Conservation (phyloP, 2,113 vertebrate species). For the Sinosuthora webbiana region DNA sequence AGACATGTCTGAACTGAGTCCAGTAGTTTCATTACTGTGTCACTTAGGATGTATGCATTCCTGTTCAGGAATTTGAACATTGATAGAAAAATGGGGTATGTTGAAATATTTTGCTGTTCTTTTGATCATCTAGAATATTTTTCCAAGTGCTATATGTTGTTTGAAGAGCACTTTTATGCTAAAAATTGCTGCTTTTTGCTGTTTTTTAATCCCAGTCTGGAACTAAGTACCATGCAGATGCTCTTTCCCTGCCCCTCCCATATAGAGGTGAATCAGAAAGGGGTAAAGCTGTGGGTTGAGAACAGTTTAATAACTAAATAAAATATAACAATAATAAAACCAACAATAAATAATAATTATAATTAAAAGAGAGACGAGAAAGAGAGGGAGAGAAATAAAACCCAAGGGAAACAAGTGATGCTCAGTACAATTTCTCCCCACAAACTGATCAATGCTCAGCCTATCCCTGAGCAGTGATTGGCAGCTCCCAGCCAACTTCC, state of each 20-base stretch:
- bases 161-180: background rate
- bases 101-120: background rate
- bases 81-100: background rate
- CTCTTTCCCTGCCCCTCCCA: background rate
- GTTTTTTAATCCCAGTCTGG: background rate
- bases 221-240: background rate
- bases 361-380: background rate
- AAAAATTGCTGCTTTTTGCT: background rate
- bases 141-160: background rate
- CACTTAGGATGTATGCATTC: background rate
- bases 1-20: background rate
- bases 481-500: background rate
- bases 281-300: background rate
- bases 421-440: background rate
- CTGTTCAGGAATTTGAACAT: background rate
- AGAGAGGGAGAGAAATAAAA: background rate
- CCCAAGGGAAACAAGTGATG: background rate
- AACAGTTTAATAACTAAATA: background rate
- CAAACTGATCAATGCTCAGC: background rate
- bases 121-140: background rate
- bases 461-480: background rate
- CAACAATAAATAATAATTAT: background rate
- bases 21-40: background rate
- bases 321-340: background rate
- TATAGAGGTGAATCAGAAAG: background rate